Evolutionary conservation across 2,888 invertebrate genomes (phyloP).

Genomic region (Agelastica alni): DNA sequence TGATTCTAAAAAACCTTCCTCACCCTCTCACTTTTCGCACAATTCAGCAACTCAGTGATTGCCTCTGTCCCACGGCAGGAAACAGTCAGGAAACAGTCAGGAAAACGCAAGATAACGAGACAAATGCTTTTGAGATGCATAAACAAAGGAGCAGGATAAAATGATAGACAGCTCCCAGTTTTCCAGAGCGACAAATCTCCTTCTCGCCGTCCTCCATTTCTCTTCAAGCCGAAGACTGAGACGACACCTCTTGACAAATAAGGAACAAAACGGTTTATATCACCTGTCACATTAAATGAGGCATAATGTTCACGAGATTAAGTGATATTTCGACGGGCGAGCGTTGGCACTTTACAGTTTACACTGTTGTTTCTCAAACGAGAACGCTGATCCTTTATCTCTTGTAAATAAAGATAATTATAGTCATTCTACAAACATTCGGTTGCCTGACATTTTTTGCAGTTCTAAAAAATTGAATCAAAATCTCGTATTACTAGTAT

Average conservation of each 20-base stretch:
- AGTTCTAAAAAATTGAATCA: too few species aligned
- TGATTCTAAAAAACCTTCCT: background rate
- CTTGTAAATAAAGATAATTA: too few species aligned
- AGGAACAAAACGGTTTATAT: constrained; percentile 30
- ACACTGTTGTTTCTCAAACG: too few species aligned
- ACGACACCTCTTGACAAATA: constrained; percentile 24
- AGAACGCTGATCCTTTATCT: too few species aligned
- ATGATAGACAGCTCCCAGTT: constrained; percentile 22
- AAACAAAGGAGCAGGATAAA: constrained; percentile 19
- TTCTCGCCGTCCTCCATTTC: constrained; percentile 6
- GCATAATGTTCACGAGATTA: constrained; percentile 25
- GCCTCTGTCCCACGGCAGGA: constrained; percentile 7
- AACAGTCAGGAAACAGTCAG: constrained; percentile 14
- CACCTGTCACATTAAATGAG: constrained; percentile 32
- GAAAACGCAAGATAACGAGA: constrained; percentile 23
- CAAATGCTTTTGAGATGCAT: constrained; percentile 21
- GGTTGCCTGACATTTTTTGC: too few species aligned
- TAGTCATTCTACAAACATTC: too few species aligned
- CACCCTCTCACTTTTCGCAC: background rate
- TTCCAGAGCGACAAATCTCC: constrained; percentile 10
- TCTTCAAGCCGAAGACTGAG: constrained; percentile 8
- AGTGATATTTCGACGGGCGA: constrained; percentile 21
- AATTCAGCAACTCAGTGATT: constrained; percentile 7
- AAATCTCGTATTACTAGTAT: too few species aligned
- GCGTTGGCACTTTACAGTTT: too few species aligned